Evolutionary conservation across 2,888 invertebrate species (phyloP), one percentile per base, ranked within the genome.

Genomic region (Scelioninae gen. 2): DNA sequence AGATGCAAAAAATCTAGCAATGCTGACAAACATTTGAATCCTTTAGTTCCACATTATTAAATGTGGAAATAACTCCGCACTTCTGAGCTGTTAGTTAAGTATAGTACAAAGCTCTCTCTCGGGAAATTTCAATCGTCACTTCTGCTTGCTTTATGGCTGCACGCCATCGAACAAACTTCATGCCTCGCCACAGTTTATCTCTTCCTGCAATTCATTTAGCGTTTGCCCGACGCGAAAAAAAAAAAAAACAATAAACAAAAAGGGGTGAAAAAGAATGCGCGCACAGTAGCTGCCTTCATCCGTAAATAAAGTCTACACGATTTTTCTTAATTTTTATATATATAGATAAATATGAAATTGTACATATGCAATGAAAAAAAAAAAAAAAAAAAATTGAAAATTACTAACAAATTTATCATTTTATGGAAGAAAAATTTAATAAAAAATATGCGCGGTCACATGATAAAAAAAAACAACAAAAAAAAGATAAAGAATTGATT

Each of bases 121-220:
- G 73, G 73, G 73, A 68, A 67, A 73, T 67, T 67, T 61, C 73
- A 68, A 73, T 73, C 67, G 67, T 73, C 61, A 73, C 72, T 67
- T 61, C 19, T 57, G 55, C 50, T 57, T 53, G 61, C 61, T 72
- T 72, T 72, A 72, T 65, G 61, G 33, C 52, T 64, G 22, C 10
- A 31, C 39, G 41, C 33, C 19, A 57, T 71, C 52, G 71, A 58
- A 65, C 43, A 53, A 70, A 65, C 64, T 61, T 70, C 35, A 53
- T 45, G 31, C 46, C 37, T 58, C 28, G 15, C 28, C 48, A 43
- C 57, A 64, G 50, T 71, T 43, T 57, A 71, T 50, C 64, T 52
- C 43, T 43, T 53, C 9, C 15, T 48, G 33, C 60, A 37, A 25
- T 35, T 48, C 19, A 53, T 61, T 60, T 43, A 61, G 46, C 37